These are phyloP conservation scores for Oceanodroma tethys DNA, from an alignment of 2,113 vertebrate genomes.

Conservation along the genomic window DNA sequence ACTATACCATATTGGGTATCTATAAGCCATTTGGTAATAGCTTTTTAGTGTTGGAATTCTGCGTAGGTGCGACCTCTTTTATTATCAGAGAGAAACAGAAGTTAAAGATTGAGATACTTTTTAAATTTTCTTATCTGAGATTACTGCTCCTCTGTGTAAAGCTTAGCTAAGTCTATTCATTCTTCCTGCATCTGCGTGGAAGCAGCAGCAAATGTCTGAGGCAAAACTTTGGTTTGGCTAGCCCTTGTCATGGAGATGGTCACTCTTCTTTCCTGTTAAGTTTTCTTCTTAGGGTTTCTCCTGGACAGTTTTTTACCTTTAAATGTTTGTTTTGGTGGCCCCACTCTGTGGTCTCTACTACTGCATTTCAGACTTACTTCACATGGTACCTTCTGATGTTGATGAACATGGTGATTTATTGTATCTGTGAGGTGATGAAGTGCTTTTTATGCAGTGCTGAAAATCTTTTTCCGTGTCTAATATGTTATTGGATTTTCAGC, in stretches of 20 bases:
- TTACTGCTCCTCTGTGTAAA: background rate
- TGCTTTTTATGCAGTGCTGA: background rate
- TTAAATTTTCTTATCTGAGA: background rate
- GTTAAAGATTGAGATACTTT: background rate
- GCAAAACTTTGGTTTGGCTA: background rate
- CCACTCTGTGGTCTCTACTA: background rate
- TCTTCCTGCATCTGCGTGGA: background rate
- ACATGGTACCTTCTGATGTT: background rate
- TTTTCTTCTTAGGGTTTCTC: background rate
- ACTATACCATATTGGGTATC: background rate
- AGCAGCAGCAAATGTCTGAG: background rate
- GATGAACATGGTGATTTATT: background rate
- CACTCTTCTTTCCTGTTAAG: background rate
- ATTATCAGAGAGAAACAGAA: background rate
- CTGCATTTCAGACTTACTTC: background rate
- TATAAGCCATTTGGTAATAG: background rate
- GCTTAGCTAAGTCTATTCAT: background rate
- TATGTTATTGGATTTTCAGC: background rate
- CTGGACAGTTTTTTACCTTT: background rate
- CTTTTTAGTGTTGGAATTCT: background rate
- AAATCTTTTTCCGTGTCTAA: background rate
- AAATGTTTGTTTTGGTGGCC: background rate
- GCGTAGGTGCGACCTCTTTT: background rate
- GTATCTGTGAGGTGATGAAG: background rate
- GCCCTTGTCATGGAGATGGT: background rate